A percentile compares a stretch with the other conserved stretches of the same genome.
Conservation (phyloP, 64 coral and sea anemone genomes). For the Trachythela sp. region DNA sequence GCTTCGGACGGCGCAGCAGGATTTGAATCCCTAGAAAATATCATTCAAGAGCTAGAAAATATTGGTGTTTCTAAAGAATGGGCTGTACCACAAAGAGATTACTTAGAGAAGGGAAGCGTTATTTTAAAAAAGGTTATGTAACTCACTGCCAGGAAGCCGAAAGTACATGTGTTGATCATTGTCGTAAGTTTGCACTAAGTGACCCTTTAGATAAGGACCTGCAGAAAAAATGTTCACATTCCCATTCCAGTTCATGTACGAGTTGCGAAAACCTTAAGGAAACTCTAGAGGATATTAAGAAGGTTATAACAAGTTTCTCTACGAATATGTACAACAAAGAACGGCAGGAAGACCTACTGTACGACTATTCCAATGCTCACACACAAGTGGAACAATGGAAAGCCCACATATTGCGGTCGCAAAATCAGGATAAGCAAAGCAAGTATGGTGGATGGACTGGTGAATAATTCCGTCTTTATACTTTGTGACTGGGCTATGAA, state of each 20-base stretch:
- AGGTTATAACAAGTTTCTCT: slow-evolving; percentile 9
- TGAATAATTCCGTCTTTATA: not conserved
- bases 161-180: slow-evolving; percentile 12
- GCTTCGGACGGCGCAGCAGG: slow-evolving; percentile 36
- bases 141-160: slow-evolving; percentile 22
- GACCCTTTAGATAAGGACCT: not conserved
- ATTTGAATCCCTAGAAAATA: slow-evolving; percentile 19
- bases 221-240: slow-evolving; percentile 20
- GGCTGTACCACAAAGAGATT: slow-evolving; percentile 15
- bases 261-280: slow-evolving; percentile 19
- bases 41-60: slow-evolving; percentile 33
- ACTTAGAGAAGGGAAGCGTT: slow-evolving; percentile 32
- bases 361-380: not conserved
- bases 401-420: slow-evolving; percentile 6
- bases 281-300: slow-evolving; percentile 20
- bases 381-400: slow-evolving; percentile 1
- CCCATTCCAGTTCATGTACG: slow-evolving; percentile 7
- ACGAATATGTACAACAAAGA: slow-evolving; percentile 31
- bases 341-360: not conserved
- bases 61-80: slow-evolving; percentile 8
- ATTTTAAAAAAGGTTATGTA: slow-evolving; percentile 31
- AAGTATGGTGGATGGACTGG: not conserved
- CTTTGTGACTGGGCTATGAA: not conserved
- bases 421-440: slow-evolving; percentile 13
- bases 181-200: slow-evolving; percentile 24